phyloP scores from a whole-genome alignment of 2,888 invertebrate genomes.

The Diachrysia chrysitis region DNA sequence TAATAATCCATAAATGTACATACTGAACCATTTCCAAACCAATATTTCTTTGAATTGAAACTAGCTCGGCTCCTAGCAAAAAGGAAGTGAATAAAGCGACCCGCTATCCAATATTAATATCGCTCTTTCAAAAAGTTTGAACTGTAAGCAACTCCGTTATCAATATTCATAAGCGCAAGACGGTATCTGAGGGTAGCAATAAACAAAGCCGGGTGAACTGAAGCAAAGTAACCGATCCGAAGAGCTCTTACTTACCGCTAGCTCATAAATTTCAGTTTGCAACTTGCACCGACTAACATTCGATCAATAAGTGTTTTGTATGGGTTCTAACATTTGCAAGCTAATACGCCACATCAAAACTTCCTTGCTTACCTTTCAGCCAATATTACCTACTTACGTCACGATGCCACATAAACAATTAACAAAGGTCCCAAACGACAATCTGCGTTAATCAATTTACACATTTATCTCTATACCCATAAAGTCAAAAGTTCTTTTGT shows the following conservation, averaged over 20 bases:
- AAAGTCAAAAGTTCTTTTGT: constrained; percentile 20
- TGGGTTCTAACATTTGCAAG: constrained; percentile 88
- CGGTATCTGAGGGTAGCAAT: constrained; percentile 83
- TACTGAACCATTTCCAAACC: constrained; percentile 29
- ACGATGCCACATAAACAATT: constrained; percentile 52
- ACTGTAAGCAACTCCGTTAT: constrained; percentile 79
- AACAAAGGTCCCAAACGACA: constrained; percentile 52
- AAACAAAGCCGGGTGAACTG: constrained; percentile 81
- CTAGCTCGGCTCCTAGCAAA: constrained; percentile 53
- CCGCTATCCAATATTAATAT: constrained; percentile 76
- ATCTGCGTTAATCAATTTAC: constrained; percentile 44
- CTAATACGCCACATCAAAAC: constrained; percentile 86
- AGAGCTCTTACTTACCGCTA: constrained; percentile 80
- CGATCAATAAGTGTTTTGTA: constrained; percentile 88
- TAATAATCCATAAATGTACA: constrained; percentile 17
- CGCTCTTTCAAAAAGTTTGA: constrained; percentile 80
- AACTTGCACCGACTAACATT: constrained; percentile 86
- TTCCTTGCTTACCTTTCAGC: constrained; percentile 79
- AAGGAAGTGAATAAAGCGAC: constrained; percentile 67
- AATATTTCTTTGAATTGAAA: constrained; percentile 50
- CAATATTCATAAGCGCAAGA: constrained; percentile 87
- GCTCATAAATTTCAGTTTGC: constrained; percentile 88
- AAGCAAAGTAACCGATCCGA: constrained; percentile 79
- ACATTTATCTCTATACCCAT: constrained; percentile 46
- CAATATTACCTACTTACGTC: constrained; percentile 79